These are phyloP conservation scores for Sphinx pinastri DNA, from an alignment of 2,888 invertebrate genomes.

Conservation along the genomic window DNA sequence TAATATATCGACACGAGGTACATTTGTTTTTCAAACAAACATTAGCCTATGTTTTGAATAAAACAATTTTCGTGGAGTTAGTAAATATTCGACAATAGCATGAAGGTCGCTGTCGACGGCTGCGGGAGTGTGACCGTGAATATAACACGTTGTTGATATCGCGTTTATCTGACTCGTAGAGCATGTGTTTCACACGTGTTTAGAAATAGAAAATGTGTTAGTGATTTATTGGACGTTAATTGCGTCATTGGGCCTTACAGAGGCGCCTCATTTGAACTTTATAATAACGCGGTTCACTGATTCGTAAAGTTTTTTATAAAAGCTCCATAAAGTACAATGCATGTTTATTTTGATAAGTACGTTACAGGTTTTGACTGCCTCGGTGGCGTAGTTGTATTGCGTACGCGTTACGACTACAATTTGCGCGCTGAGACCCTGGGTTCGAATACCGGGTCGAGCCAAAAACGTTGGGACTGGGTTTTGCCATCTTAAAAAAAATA, in stretches of 20 bases:
- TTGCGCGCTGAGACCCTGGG: no score
- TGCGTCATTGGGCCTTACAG: not conserved
- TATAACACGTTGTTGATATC: constrained; percentile 20
- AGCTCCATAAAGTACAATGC: no score
- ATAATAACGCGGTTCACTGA: not conserved
- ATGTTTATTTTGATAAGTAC: not conserved
- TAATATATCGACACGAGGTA: constrained; percentile 2
- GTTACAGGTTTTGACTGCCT: no score
- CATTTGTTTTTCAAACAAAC: constrained; percentile 23
- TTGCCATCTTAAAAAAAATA: no score
- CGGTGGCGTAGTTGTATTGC: no score
- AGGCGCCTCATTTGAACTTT: constrained; percentile 1
- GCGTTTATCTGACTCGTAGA: constrained; percentile 2
- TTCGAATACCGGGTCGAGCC: no score
- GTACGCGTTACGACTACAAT: no score
- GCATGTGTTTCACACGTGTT: constrained; percentile 14
- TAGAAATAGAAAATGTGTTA: constrained; percentile 15
- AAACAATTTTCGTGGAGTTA: constrained; percentile 31
- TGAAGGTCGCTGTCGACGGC: constrained; percentile 39
- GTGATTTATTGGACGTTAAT: constrained; percentile 15
- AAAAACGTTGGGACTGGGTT: no score
- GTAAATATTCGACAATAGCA: constrained; percentile 43
- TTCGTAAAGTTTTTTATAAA: not conserved
- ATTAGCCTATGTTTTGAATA: constrained; percentile 29
- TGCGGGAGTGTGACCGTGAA: constrained; percentile 24